Evolutionary conservation across 2,797 vertebrate species (phyloP).

Genomic region (Propithecus perrieri): DNA sequence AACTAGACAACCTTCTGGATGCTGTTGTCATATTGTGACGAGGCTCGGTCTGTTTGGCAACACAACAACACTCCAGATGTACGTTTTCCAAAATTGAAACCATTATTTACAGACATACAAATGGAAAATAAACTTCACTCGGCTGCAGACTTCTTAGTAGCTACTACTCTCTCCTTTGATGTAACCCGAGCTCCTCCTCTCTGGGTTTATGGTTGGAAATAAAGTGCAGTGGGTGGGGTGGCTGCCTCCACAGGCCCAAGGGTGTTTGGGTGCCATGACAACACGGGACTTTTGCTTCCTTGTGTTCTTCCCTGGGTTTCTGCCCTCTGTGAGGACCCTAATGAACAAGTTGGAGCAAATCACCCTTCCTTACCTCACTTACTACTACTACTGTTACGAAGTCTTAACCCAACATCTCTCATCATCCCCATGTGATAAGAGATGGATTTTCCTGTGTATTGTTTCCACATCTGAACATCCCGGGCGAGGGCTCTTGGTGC

Average conservation of each 20-base stretch:
- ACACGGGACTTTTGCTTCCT: not conserved
- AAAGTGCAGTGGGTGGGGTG: not conserved
- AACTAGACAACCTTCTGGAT: conserved; percentile 37
- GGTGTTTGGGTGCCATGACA: too few species aligned
- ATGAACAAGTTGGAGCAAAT: not conserved
- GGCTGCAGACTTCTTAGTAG: not conserved
- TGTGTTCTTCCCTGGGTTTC: not conserved
- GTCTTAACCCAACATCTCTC: not conserved
- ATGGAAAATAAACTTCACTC: conserved; percentile 31
- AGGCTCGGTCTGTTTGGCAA: conserved; percentile 52
- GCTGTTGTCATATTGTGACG: not conserved
- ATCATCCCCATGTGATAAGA: not conserved
- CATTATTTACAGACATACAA: conserved; percentile 59
- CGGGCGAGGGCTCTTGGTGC: not conserved
- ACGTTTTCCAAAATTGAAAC: conserved; percentile 53
- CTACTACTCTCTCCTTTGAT: not conserved
- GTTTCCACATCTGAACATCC: not conserved
- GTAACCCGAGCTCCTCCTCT: not conserved
- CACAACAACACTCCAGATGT: conserved; percentile 37
- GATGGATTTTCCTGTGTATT: not conserved
- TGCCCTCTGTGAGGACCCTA: not conserved
- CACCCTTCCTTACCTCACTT: not conserved
- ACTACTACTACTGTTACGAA: not conserved
- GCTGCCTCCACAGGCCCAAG: not conserved
- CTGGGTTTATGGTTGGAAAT: not conserved